These are phyloP conservation scores for Mythimna albipuncta DNA, from an alignment of 2,888 invertebrate species.

Conservation along the genomic window DNA sequence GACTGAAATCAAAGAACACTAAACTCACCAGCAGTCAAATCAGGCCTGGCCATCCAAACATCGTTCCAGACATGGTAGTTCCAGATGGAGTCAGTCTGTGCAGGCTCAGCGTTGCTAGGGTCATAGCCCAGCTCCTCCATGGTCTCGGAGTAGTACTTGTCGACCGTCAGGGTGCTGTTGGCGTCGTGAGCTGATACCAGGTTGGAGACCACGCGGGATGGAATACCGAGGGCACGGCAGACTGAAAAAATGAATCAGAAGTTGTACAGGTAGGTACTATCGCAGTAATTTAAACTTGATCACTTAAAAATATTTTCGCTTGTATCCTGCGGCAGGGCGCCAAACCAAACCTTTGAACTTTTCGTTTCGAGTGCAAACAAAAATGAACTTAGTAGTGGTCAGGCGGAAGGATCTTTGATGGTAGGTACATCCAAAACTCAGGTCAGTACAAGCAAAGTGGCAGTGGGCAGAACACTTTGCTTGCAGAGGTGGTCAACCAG, in stretches of 20 bases:
- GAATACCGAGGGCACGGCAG: conserved; percentile 95
- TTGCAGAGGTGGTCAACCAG: too few species aligned
- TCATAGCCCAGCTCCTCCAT: conserved; percentile 92
- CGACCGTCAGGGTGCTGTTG: conserved; percentile 94
- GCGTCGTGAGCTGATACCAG: conserved; percentile 96
- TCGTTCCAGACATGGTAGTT: conserved; percentile 98
- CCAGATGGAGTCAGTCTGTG: conserved; percentile 94
- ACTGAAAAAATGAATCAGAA: conserved; percentile 90
- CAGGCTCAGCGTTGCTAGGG: conserved; percentile 92
- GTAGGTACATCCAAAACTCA: too few species aligned
- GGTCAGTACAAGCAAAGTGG: too few species aligned
- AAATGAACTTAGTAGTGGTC: too few species aligned
- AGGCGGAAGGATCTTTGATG: too few species aligned
- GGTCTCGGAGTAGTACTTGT: conserved; percentile 93
- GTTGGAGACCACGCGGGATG: conserved; percentile 95
- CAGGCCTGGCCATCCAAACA: conserved; percentile 96
- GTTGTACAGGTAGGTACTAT: too few species aligned
- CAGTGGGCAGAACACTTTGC: too few species aligned
- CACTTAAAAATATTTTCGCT: too few species aligned
- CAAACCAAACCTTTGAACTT: too few species aligned
- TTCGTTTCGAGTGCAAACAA: too few species aligned
- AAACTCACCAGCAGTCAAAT: conserved; percentile 91
- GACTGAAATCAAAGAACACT: background rate
- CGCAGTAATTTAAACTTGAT: too few species aligned
- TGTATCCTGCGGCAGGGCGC: too few species aligned